Base-by-base conservation (phyloP, 1,140 invertebrate genomes). In the Drosophila leontia region DNA sequence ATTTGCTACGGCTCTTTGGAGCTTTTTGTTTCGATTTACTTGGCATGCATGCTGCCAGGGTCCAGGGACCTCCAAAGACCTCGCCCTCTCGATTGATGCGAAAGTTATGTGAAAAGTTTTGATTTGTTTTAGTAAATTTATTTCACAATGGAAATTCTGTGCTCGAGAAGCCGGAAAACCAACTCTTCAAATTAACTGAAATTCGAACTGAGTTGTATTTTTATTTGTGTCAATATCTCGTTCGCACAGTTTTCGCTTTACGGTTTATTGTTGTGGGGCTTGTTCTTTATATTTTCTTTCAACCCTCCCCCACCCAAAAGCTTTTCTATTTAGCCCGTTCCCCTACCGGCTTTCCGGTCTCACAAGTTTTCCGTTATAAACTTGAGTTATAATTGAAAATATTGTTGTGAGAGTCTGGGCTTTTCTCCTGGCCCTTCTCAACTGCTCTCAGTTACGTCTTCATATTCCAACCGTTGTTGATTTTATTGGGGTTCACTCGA, bases 361-460 rank as follows among this genome's bases (percentile, higher is more conserved):
- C 47, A 50, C 62, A 87, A 86, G 83, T 88, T 88, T 68, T 62
- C 44, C 65, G 65, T 88, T 80, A 77, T 87, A 87, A 87, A 87
- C 84, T 88, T 90, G 80, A 90, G 84, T 88, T 88, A 88, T 90
- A 88, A 90, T 88, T 88, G 84, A 90, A 90, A 88, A 88, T 87
- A 80, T 80, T 77, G 72, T 68, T 80, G 62, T 77, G 62, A 65
- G 63, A 57, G 39, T 55, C 57, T 59, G 56, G 53, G 37, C 13
- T 51, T 42, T 50, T 35, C 39, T 11, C 23, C 44, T n/a, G 11
- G 15, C 44, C 17, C 35, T 15, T 23, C 29, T 11, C 58, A 41
- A 35, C 32, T 5, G 23, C 23, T 34, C 44, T 11, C 7, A 15
- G 32, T 53, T 53, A 56, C 41, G 63, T 70, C 64, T 70, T 70